phyloP scores from a whole-genome alignment of 2,113 vertebrate genomes.

The Eulacestoma nigropectus region DNA sequence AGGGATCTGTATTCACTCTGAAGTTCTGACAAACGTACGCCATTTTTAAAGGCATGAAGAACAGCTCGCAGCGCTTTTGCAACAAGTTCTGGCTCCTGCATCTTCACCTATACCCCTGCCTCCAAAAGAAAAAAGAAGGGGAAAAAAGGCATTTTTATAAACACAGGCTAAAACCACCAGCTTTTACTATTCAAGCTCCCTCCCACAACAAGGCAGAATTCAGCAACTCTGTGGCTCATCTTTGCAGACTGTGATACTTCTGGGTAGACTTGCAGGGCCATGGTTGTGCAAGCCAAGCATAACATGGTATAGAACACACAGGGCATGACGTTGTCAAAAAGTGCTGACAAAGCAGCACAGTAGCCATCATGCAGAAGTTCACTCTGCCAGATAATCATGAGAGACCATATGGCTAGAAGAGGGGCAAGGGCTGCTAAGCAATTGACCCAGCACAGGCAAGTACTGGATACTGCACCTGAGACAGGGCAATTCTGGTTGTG shows the following conservation, averaged over 20 bases:
- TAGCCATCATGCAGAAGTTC: not conserved
- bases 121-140: not conserved
- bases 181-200: not conserved
- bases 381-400: not conserved
- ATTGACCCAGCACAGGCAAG: rapidly evolving
- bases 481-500: not conserved
- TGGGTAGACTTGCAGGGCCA: not conserved
- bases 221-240: not conserved
- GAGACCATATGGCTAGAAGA: not conserved
- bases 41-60: constrained; percentile 84
- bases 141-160: not conserved
- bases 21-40: constrained; percentile 75
- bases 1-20: constrained; percentile 81
- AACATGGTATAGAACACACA: rapidly evolving
- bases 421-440: rapidly evolving
- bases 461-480: not conserved
- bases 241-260: not conserved
- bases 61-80: constrained; percentile 87
- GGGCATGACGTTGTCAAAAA: not conserved
- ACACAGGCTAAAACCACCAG: not conserved
- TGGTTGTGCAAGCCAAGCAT: not conserved
- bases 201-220: not conserved
- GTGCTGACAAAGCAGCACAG: not conserved
- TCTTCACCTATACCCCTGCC: constrained; percentile 61
- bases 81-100: constrained; percentile 79